These are phyloP conservation scores for Ptilodon capucinus DNA, from an alignment of 2,888 invertebrate genomes.

Conservation along the genomic window DNA sequence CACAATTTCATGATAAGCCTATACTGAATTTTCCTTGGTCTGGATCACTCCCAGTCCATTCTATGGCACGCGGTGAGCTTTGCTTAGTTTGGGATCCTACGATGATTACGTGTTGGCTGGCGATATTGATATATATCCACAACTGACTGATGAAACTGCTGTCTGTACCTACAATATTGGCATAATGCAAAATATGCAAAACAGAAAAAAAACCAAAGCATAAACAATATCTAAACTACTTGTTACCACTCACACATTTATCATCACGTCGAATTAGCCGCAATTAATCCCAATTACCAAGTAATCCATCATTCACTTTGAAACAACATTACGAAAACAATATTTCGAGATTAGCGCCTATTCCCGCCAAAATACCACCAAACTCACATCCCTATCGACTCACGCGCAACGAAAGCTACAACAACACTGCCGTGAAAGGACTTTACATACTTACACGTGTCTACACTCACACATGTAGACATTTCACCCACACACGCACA, in stretches of 20 bases:
- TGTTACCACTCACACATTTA: conserved; percentile 73
- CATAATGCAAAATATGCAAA: too few species aligned
- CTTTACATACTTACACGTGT: conserved; percentile 50
- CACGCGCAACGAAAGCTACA: conserved; percentile 52
- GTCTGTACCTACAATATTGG: too few species aligned
- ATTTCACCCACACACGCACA: conserved; percentile 55
- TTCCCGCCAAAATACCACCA: conserved; percentile 67
- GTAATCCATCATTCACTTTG: conserved; percentile 45
- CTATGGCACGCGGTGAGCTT: too few species aligned
- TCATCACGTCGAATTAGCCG: conserved; percentile 68
- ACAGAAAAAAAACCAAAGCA: too few species aligned
- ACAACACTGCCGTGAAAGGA: conserved; percentile 54
- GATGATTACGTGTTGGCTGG: too few species aligned
- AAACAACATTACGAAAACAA: conserved; percentile 11
- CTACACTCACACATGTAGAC: conserved; percentile 45
- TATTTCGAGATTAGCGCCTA: conserved; percentile 14
- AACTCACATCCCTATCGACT: conserved; percentile 53
- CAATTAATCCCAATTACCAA: conserved; percentile 40
- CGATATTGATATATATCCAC: too few species aligned
- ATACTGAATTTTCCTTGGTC: too few species aligned
- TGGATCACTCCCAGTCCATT: too few species aligned
- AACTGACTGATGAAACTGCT: too few species aligned
- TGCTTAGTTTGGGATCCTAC: too few species aligned
- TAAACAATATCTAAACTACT: too few species aligned
- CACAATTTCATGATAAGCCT: too few species aligned